These are phyloP conservation scores for Penaeus vannamei DNA, from an alignment of 1,140 invertebrate species.

Conservation along the genomic window DNA sequence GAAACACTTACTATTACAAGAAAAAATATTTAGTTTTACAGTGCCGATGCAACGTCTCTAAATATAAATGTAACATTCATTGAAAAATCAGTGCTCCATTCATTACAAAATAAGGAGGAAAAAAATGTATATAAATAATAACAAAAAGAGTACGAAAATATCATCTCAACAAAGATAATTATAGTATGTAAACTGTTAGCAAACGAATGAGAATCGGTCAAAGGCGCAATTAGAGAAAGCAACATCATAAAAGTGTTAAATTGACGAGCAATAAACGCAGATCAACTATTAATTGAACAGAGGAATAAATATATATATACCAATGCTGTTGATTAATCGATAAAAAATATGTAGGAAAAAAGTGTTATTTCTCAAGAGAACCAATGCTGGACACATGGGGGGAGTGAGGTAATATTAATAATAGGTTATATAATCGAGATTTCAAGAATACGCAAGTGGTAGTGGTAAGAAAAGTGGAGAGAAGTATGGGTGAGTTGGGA, in stretches of 20 bases:
- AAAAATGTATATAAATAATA: background rate
- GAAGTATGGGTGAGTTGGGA: background rate
- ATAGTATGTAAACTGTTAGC: conserved; percentile 41
- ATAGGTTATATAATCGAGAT: background rate
- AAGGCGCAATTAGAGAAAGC: background rate
- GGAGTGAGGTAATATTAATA: too few relatives aligned
- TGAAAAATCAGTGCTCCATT: conserved; percentile 45
- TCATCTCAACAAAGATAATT: conserved; percentile 34
- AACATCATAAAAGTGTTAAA: conserved; percentile 23
- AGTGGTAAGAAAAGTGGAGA: background rate
- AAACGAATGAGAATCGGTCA: conserved; percentile 18
- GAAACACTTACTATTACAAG: conserved; percentile 36
- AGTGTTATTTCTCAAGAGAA: background rate
- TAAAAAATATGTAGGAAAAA: background rate
- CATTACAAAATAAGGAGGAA: conserved; percentile 37
- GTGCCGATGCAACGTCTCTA: conserved; percentile 36
- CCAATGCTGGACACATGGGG: too few relatives aligned
- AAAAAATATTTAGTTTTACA: conserved; percentile 31
- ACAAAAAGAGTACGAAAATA: conserved; percentile 4
- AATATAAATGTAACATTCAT: conserved; percentile 41
- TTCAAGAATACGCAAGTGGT: background rate
- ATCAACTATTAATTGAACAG: conserved; percentile 24
- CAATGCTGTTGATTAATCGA: conserved; percentile 27
- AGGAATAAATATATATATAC: conserved; percentile 1
- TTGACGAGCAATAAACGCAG: conserved; percentile 7